A percentile compares a stretch with the other conserved stretches of the same genome.
These are phyloP conservation scores for Koerneria pararmatus DNA, from an alignment of 2,888 invertebrate species.

Conservation along the genomic window DNA sequence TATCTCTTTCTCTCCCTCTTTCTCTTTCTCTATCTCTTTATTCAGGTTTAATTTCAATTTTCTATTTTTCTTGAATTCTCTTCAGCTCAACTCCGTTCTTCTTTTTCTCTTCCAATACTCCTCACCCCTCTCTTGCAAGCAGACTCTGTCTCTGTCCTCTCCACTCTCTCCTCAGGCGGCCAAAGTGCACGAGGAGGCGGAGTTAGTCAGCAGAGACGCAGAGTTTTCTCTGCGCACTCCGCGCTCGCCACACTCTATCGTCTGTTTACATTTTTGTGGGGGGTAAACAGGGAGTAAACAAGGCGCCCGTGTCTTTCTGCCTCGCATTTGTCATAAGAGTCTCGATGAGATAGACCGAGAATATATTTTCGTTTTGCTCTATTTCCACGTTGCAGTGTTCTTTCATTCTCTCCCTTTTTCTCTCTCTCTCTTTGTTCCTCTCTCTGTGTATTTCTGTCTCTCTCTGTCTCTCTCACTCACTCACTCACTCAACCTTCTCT, in stretches of 20 bases:
- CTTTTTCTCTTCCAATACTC: neutral
- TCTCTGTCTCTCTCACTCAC: constrained; percentile 16
- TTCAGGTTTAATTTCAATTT: no score
- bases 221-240: constrained; percentile 11
- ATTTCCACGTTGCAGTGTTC: constrained; percentile 1
- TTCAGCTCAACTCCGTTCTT: neutral
- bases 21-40: no score
- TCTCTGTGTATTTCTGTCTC: constrained; percentile 10
- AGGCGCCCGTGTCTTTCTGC: constrained; percentile 20
- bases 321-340: no score
- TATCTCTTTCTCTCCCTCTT: no score
- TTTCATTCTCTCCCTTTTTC: constrained; percentile 11
- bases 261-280: constrained; percentile 28
- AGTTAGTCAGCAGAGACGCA: constrained; percentile 6
- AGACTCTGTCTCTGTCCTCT: constrained; percentile 21
- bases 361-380: neutral
- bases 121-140: constrained; percentile 5
- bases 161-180: constrained; percentile 8
- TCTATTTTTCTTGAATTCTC: no score
- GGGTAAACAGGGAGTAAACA: constrained; percentile 32
- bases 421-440: constrained; percentile 25
- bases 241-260: constrained; percentile 19
- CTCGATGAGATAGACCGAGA: no score
- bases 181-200: neutral
- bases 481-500: constrained; percentile 18